Base-by-base conservation (phyloP, 2,113 vertebrate genomes). In the Mungos mungo region DNA sequence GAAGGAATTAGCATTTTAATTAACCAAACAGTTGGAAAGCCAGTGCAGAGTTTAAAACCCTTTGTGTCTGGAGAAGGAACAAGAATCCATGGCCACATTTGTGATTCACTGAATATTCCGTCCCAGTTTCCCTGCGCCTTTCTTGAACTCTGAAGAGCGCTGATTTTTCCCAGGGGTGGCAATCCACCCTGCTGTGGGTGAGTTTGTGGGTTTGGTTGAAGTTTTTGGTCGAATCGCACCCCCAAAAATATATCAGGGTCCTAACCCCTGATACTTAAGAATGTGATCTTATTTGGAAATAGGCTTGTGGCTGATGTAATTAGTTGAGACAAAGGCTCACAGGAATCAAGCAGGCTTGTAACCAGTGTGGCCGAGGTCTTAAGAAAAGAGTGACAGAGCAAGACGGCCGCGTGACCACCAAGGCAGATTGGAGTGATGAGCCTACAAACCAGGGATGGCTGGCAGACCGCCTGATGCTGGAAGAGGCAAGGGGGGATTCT, bases 1-100 rank as follows among this genome's bases (percentile, higher is more conserved):
- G 47, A 83, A 41, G 29, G 77, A 68, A 84, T 94, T 98, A 96
- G 95, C 92, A 96, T 97, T 82, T 95, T 80, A 90, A 87, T 88
- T 14, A 68, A 69, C 15, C 50, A 83, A 90, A 41, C 50, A 60
- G 50, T 86, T 69, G 65, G 93, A 88, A 95, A 82, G 79, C 60
- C 68, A 60, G 63, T 68, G 38, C 35, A 57, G 60, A 72, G 27
- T 93, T 45, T 81, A 79, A 92, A 96, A 71, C 14, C 71, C 33
- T 97, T 79, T 29, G 5, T 23, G 74, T 87, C 35, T 31, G 35
- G 54, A 83, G 85, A 68, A 95, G 69, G 83, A 93, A 63, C 38
- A 60, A 47, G 69, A 84, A 85, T 95, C 94, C 93, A 3, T 82
- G 88, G 47, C 38, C 65, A 29, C 31, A 31, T 96, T 97, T 96